These are phyloP conservation scores for Lucilia sericata DNA, from an alignment of 1,140 invertebrate genomes.

Conservation along the genomic window DNA sequence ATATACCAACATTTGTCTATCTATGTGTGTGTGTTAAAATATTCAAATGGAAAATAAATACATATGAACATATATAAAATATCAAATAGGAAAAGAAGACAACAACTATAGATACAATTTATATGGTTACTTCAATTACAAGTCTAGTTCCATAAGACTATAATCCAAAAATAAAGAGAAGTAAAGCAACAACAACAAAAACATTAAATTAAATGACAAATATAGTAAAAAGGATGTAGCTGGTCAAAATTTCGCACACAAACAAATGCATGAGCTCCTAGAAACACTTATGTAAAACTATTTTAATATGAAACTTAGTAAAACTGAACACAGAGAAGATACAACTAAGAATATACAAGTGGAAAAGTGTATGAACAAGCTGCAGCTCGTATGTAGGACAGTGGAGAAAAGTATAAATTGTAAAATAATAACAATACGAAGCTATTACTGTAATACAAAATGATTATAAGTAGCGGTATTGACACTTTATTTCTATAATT, in stretches of 20 bases:
- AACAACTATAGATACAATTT: background rate
- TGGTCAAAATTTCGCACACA: background rate
- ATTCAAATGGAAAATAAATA: background rate
- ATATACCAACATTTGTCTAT: too few species aligned
- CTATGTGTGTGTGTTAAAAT: background rate
- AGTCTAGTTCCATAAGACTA: background rate
- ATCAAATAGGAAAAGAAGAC: background rate
- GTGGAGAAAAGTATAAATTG: too few species aligned
- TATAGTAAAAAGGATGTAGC: constrained; percentile 11
- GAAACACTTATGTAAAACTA: background rate
- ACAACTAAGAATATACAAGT: too few species aligned
- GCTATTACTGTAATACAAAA: too few species aligned
- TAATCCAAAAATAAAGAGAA: constrained; percentile 2
- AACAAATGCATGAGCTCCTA: background rate
- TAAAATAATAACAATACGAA: too few species aligned
- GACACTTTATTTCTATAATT: too few species aligned
- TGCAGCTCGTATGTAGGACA: too few species aligned
- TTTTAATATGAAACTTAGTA: too few species aligned
- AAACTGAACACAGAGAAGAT: too few species aligned
- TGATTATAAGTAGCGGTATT: too few species aligned
- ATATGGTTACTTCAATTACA: constrained; percentile 17
- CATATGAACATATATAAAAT: background rate
- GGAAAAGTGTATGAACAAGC: too few species aligned
- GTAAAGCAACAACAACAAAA: background rate
- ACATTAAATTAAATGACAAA: background rate